Percentiles rank a stretch among this genome's conserved stretches.
These are phyloP conservation scores for Morpho deidamia DNA, from an alignment of 2,888 invertebrate genomes.

Conservation along the genomic window DNA sequence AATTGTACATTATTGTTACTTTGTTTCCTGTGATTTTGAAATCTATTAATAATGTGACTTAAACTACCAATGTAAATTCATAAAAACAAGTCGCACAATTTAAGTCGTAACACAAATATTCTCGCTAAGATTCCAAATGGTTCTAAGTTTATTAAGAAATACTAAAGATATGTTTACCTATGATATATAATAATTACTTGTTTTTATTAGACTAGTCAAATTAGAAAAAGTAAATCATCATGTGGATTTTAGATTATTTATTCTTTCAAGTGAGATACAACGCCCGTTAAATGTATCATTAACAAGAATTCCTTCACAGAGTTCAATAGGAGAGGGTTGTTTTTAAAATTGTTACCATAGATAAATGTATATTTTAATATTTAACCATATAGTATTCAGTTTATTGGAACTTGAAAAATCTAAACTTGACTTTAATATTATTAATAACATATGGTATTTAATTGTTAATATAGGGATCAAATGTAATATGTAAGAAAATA, in stretches of 20 bases:
- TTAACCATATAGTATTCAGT: slow-evolving; percentile 4
- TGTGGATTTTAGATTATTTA: slow-evolving; percentile 65
- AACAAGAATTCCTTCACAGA: slow-evolving; percentile 17
- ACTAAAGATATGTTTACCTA: slow-evolving; percentile 24
- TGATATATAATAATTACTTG: slow-evolving; percentile 27
- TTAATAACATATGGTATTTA: background rate
- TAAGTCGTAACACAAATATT: slow-evolving; percentile 18
- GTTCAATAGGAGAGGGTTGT: slow-evolving; percentile 24
- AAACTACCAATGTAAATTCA: slow-evolving; percentile 33
- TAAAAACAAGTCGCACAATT: slow-evolving; percentile 21
- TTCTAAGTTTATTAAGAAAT: slow-evolving; percentile 24
- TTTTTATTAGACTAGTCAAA: slow-evolving; percentile 72
- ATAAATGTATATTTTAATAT: slow-evolving; percentile 37
- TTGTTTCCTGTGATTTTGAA: slow-evolving; percentile 56
- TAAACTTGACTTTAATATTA: background rate
- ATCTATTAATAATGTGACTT: slow-evolving; percentile 14
- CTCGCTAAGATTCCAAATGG: slow-evolving; percentile 23
- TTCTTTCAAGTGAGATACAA: slow-evolving; percentile 38
- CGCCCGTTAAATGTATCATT: slow-evolving; percentile 25
- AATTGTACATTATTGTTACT: slow-evolving; percentile 47
- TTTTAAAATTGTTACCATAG: slow-evolving; percentile 68
- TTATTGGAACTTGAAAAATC: slow-evolving; percentile 1
- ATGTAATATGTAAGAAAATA: background rate
- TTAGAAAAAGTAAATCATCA: slow-evolving; percentile 55
- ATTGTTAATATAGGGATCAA: background rate